phyloP scores from a whole-genome alignment of 2,113 vertebrate species.

The Cyanistes caeruleus region DNA sequence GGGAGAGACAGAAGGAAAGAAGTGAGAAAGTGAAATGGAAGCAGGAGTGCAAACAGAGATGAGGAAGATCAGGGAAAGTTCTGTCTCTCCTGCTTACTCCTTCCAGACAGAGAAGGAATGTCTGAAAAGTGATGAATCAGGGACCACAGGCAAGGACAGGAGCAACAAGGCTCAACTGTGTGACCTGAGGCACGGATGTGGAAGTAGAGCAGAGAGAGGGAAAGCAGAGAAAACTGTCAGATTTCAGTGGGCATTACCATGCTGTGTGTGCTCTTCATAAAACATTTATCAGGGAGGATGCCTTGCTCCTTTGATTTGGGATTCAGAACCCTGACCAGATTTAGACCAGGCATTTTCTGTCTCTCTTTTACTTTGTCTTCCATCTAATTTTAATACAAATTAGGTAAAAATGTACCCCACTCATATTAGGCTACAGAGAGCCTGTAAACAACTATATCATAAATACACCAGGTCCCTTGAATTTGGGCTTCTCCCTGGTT shows the following conservation, averaged over 20 bases:
- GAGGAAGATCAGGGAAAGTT: not conserved
- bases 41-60: not conserved
- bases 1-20: accelerated
- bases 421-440: not conserved
- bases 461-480: not conserved
- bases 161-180: constrained; percentile 45
- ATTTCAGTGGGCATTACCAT: constrained; percentile 56
- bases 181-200: not conserved
- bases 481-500: not conserved
- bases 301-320: constrained; percentile 49
- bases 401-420: not conserved
- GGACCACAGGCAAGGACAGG: constrained; percentile 57
- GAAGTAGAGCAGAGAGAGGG: constrained; percentile 37
- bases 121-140: constrained; percentile 62
- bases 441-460: not conserved
- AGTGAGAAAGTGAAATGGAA: not conserved
- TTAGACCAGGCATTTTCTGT: constrained; percentile 41
- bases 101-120: not conserved
- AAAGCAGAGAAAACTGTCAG: constrained; percentile 35
- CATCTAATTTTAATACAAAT: constrained; percentile 38
- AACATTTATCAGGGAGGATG: constrained; percentile 50
- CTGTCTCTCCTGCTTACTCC: not conserved
- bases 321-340: constrained; percentile 32
- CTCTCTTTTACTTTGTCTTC: constrained; percentile 15
- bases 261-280: constrained; percentile 49